These are phyloP conservation scores for Erpornis zantholeuca DNA, from an alignment of 2,113 vertebrate species.

Conservation along the genomic window DNA sequence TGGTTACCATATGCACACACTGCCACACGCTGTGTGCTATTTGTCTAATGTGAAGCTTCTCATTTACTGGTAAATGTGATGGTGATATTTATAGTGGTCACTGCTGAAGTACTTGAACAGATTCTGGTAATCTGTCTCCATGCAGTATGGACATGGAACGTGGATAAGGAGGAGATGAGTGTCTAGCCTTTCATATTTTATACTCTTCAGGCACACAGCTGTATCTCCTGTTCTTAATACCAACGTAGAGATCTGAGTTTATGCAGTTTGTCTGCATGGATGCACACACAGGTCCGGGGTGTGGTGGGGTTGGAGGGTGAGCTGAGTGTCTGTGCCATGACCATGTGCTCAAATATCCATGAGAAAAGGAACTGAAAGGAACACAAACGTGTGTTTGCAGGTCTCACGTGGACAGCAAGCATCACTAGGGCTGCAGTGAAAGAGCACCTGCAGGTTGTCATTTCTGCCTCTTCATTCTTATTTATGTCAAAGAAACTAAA, in stretches of 20 bases:
- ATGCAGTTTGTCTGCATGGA: not conserved
- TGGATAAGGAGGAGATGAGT: not conserved
- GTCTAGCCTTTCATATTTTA: not conserved
- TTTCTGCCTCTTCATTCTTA: not conserved
- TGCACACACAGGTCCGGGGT: not conserved
- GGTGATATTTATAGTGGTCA: not conserved
- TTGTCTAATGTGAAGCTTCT: not conserved
- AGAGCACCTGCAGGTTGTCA: not conserved
- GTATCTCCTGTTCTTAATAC: not conserved
- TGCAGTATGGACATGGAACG: not conserved
- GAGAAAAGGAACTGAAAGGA: rapidly evolving
- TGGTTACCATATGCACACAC: not conserved
- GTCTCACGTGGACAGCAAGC: rapidly evolving
- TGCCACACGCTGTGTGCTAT: not conserved
- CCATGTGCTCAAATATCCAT: not conserved
- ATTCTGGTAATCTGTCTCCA: not conserved
- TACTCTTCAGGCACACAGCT: not conserved
- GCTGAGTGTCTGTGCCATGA: not conserved
- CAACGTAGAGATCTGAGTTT: rapidly evolving
- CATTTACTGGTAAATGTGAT: not conserved
- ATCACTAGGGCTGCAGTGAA: not conserved
- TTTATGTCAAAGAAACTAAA: not conserved
- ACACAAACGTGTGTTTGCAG: rapidly evolving
- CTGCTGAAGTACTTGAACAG: not conserved
- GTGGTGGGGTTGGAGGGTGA: not conserved